phyloP scores from a whole-genome alignment of 37 sponge, comb jelly and placozoan genomes.

The Chondrosia reniformis region DNA sequence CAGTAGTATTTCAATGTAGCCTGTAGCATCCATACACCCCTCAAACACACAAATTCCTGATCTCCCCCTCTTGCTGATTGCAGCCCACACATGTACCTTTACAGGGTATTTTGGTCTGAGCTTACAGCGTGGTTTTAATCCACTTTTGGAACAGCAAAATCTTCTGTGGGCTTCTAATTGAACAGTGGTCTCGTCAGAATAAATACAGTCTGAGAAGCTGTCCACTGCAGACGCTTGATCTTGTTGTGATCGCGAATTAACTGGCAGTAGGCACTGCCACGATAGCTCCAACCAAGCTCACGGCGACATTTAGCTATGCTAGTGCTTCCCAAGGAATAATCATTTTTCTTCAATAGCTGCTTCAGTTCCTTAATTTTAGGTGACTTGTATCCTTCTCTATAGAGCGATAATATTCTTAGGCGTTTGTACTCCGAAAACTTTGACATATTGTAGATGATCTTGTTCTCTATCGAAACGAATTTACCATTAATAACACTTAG shows the following conservation, averaged over 20 bases:
- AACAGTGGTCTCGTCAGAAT: slow-evolving; percentile 23
- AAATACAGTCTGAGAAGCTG: slow-evolving; percentile 22
- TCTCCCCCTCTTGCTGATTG: not conserved
- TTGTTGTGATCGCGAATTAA: slow-evolving; percentile 29
- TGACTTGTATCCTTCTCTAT: too few relatives aligned
- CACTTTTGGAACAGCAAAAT: slow-evolving; percentile 16
- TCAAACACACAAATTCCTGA: slow-evolving; percentile 9
- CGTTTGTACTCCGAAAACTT: too few relatives aligned
- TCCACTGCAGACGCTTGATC: slow-evolving; percentile 19
- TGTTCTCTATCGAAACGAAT: too few relatives aligned
- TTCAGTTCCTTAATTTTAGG: too few relatives aligned
- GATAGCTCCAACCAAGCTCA: slow-evolving; percentile 11
- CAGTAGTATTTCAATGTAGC: not conserved
- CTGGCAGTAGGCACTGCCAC: slow-evolving; percentile 38
- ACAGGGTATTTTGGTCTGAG: slow-evolving; percentile 18
- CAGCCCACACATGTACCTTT: slow-evolving; percentile 27
- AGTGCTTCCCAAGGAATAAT: too few relatives aligned
- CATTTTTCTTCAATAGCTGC: too few relatives aligned
- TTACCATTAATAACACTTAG: too few relatives aligned
- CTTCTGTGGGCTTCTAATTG: slow-evolving; percentile 35
- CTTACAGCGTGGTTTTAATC: slow-evolving; percentile 9
- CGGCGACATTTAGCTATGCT: slow-evolving; percentile 9
- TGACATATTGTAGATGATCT: too few relatives aligned
- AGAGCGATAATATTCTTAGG: too few relatives aligned
- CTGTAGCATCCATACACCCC: slow-evolving; percentile 8